Evolutionary conservation across 2,113 vertebrate species (phyloP), one percentile per base, ranked within the genome.

Genomic region (Cygnus atratus): DNA sequence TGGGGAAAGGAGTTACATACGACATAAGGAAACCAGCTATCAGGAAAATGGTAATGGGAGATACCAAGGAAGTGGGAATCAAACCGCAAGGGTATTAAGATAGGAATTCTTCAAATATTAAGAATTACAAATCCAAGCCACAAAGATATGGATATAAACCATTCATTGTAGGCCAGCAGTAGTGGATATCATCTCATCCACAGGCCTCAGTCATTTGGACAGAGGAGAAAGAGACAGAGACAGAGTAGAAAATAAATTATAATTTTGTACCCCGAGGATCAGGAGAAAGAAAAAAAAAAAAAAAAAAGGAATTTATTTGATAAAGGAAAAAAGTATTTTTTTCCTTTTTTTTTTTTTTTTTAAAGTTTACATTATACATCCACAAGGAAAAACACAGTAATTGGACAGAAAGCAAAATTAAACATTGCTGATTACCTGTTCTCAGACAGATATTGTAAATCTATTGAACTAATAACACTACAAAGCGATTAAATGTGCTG

Each of bases 281-380:
- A 66, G n/a, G 29, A 78, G 13, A 50, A 74, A 78, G 4, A 7
- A 11, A 80, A 22, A 58, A 11, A 0, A 54, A 12, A 37, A 37
- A 39, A 39, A 39, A 39, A 39, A 39, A 46, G 43, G 43, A 44
- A 46, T 10, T 16, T 46, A 9, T 46, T 20, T 46, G 19, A 46
- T 57, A 33, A 0, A 70, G 22, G 7, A 11, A 80, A 22, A 58
- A 14, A 39, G 37, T 6, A n/a, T 74, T 6, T 1, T 33, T 58
- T 79, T 66, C 17, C 29, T 73, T 72, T 77, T 17, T 48, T 37
- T 6, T 74, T 6, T 1, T 33, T 20, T 35, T 73, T 72, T 77
- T 17, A 48, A 13, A 57, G 29, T 74, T 91, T 72, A 26, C 3
- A 29, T 78, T 67, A 21, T 4, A 50, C 4, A n/a, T 59, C 85